phyloP scores from a whole-genome alignment of 2,797 vertebrate species.

The Nannoperca australis region DNA sequence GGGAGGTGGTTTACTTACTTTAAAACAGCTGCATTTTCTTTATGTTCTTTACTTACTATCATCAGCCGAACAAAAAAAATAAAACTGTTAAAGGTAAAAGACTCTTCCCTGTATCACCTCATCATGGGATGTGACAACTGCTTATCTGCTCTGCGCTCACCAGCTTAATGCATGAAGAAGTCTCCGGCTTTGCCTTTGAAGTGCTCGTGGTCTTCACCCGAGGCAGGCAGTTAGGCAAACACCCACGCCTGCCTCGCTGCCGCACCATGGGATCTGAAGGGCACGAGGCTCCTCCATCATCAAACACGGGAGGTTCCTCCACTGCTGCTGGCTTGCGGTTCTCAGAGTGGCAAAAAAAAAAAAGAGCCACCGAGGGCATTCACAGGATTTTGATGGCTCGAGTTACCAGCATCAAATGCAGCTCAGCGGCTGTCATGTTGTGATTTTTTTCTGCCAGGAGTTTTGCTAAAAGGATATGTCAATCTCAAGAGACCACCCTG shows the following conservation, averaged over 20 bases:
- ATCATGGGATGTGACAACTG: conserved; percentile 49
- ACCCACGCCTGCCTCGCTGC: conserved; percentile 35
- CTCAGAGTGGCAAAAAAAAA: conserved; percentile 16
- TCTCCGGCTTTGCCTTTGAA: conserved; percentile 42
- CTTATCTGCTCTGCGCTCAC: conserved; percentile 9
- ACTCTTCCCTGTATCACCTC: conserved; percentile 22
- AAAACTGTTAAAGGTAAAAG: conserved; percentile 29
- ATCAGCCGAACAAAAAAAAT: conserved; percentile 8
- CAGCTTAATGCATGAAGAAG: conserved; percentile 28
- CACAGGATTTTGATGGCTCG: conserved; percentile 27
- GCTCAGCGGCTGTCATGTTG: conserved; percentile 38
- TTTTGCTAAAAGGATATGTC: conserved; percentile 48
- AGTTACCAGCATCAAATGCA: conserved; percentile 20
- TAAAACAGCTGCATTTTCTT: conserved; percentile 14
- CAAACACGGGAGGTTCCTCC: conserved; percentile 56
- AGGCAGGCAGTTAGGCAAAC: conserved; percentile 39
- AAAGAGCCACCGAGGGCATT: conserved; percentile 41
- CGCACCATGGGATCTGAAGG: conserved; percentile 55
- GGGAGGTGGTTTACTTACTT: neutral
- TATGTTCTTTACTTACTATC: conserved; percentile 2
- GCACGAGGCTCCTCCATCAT: conserved; percentile 41
- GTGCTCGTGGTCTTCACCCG: conserved; percentile 56
- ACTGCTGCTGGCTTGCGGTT: conserved; percentile 21
- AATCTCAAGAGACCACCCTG: conserved; percentile 56
- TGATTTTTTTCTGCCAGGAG: conserved; percentile 51